Evolutionary conservation across 1,140 invertebrate genomes (phyloP), one percentile per base, ranked within the genome.

Genomic region (Eueides isabella): DNA sequence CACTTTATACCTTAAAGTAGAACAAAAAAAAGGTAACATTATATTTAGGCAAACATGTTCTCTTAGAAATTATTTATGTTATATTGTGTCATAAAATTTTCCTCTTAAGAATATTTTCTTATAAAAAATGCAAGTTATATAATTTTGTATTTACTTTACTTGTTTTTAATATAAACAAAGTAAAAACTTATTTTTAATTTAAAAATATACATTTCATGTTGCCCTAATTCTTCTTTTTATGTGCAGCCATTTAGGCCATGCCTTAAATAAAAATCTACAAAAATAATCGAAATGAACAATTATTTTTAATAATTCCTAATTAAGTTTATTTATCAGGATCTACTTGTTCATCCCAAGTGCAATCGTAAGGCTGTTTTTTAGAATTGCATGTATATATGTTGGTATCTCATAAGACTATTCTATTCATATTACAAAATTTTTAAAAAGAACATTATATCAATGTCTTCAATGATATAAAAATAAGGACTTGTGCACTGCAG

Each of bases 1-100:
- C 63, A 74, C 64, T 61, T 72, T 73, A 31, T 19, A 29, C n/a
- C 16, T 74, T 78, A 67, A 81, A 84, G 77, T 75, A 82, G 78
- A 76, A 74, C 19, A 26, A 26, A 55, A 5, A 9, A 23, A 6
- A 3, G 23, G 48, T 55, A 9, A 55, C 5, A 55, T 55, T 55
- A 48, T 55, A 26, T 55, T 5, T 23, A 26, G 23, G 11, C 48
- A 55, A 38, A 48, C 41, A 48, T 48, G 6, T 48, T 7, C n/a
- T 19, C 9, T 48, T 48, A 48, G 5, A 48, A 19, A 48, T 48
- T 9, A 3, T 23, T 48, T 5, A 23, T 7, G n/a, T 19, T 5
- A 48, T 48, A 48, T 48, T 44, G n/a, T 44, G n/a, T 19, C 6
- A 38, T 5, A 38, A n/a, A n/a, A n/a, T n/a, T n/a, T n/a, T n/a